Percentiles rank a stretch among this genome's conserved stretches.
These are phyloP conservation scores for Ploceus nigricollis DNA, from an alignment of 2,113 vertebrate species.

Conservation along the genomic window DNA sequence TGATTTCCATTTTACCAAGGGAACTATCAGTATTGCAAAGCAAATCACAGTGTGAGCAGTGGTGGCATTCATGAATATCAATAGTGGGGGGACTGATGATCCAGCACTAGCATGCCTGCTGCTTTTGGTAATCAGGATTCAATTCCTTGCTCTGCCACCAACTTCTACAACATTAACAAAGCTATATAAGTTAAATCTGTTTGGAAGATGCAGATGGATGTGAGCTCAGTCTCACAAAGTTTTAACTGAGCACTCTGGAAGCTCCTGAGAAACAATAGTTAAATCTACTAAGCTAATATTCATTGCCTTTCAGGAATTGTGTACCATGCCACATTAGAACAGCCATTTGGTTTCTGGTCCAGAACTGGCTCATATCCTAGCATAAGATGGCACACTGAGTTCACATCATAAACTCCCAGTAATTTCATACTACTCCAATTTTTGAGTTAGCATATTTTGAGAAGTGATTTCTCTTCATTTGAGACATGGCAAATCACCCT, in stretches of 20 bases:
- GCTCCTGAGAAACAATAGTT: neutral
- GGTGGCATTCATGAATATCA: neutral
- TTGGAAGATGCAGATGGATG: neutral
- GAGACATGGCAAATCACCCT: neutral
- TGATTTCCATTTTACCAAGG: neutral
- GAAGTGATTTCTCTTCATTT: neutral
- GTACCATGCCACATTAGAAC: neutral
- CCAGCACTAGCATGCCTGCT: neutral
- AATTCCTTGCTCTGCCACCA: neutral
- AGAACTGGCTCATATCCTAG: neutral
- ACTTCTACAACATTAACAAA: neutral
- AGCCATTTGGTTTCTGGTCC: neutral
- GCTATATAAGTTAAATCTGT: neutral
- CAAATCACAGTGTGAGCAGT: neutral
- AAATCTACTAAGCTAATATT: neutral
- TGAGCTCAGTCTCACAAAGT: neutral
- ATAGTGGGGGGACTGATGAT: neutral
- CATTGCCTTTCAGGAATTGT: neutral
- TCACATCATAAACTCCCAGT: rapidly evolving
- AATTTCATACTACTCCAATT: neutral
- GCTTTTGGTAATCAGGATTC: neutral
- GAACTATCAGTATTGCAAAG: neutral
- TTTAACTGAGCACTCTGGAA: neutral
- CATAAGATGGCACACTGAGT: neutral
- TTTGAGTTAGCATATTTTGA: neutral